These are phyloP conservation scores for Eurosta solidaginis DNA, from an alignment of 1,140 invertebrate species.

Conservation along the genomic window DNA sequence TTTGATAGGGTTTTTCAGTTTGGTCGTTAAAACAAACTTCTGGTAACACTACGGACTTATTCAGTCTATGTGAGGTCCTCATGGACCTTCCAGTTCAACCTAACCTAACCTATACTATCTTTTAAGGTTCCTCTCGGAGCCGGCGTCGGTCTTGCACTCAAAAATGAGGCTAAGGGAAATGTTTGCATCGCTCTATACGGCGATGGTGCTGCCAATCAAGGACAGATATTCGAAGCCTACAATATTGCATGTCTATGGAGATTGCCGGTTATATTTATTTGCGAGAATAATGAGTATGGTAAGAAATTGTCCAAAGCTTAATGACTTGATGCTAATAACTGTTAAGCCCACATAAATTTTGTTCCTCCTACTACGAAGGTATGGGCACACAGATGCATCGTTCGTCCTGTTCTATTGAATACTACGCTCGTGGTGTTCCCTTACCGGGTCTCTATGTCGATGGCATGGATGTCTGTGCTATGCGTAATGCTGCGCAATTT, in stretches of 20 bases:
- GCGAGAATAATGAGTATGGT: slow-evolving; percentile 89
- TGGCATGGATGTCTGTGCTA: slow-evolving; percentile 90
- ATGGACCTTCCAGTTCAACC: too few relatives aligned
- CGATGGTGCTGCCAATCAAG: slow-evolving; percentile 97
- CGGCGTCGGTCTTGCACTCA: slow-evolving; percentile 87
- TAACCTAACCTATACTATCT: too few relatives aligned
- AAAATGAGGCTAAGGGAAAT: slow-evolving; percentile 79
- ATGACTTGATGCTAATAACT: slow-evolving; percentile 63
- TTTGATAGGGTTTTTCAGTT: too few relatives aligned
- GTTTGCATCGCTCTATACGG: slow-evolving; percentile 89
- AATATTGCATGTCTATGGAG: slow-evolving; percentile 87
- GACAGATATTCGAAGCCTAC: slow-evolving; percentile 76
- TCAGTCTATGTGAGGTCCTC: too few relatives aligned
- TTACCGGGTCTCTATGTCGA: slow-evolving; percentile 79
- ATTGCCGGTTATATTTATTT: slow-evolving; percentile 89
- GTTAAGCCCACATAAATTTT: slow-evolving; percentile 63
- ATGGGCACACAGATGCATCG: slow-evolving; percentile 85
- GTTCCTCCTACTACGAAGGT: slow-evolving; percentile 60
- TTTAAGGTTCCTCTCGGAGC: slow-evolving; percentile 80
- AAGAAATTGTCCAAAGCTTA: slow-evolving; percentile 57
- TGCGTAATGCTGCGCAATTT: slow-evolving; percentile 83
- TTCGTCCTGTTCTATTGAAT: slow-evolving; percentile 76
- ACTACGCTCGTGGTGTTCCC: slow-evolving; percentile 77
- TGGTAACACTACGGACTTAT: too few relatives aligned
- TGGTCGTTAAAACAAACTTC: too few relatives aligned